Conservation (phyloP, 35 echinoderm and acorn worm genomes). For the Hemicentrotus pulcherrimus region DNA sequence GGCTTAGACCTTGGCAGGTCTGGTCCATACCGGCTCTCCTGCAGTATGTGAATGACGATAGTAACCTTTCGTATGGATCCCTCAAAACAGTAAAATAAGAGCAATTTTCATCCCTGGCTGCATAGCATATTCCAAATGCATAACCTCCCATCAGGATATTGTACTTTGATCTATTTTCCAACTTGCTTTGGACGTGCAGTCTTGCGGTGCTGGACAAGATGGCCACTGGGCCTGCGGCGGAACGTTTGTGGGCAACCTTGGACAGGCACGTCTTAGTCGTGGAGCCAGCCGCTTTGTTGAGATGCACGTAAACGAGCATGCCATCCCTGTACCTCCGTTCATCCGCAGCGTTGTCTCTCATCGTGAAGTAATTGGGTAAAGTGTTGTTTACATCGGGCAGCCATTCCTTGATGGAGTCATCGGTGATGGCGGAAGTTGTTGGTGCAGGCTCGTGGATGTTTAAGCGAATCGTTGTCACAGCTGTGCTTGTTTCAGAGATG, state of each 20-base stretch:
- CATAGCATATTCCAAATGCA: conserved; percentile 85
- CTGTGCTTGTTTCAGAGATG: not conserved
- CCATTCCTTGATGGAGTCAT: conserved; percentile 60
- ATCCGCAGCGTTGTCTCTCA: not conserved
- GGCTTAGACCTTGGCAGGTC: conserved; percentile 39
- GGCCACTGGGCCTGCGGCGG: not conserved
- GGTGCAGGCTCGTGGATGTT: not conserved
- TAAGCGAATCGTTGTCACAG: not conserved
- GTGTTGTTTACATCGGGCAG: conserved; percentile 16
- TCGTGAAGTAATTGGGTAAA: conserved; percentile 41
- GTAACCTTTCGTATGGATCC: conserved; percentile 66
- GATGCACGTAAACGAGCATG: conserved; percentile 58
- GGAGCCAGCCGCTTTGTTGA: conserved; percentile 71
- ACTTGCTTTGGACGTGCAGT: not conserved
- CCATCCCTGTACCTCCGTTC: not conserved
- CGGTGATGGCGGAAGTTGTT: conserved; percentile 21
- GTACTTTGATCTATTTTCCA: not conserved
- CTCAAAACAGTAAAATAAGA: conserved; percentile 73
- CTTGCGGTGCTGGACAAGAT: conserved; percentile 18
- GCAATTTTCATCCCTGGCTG: conserved; percentile 50
- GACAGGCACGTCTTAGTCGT: conserved; percentile 67
- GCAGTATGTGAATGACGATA: conserved; percentile 71
- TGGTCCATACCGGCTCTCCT: conserved; percentile 59
- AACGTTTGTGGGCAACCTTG: not conserved
- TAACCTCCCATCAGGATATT: conserved; percentile 80